These are phyloP conservation scores for Prunella himalayana DNA, from an alignment of 2,113 vertebrate species.

Conservation along the genomic window DNA sequence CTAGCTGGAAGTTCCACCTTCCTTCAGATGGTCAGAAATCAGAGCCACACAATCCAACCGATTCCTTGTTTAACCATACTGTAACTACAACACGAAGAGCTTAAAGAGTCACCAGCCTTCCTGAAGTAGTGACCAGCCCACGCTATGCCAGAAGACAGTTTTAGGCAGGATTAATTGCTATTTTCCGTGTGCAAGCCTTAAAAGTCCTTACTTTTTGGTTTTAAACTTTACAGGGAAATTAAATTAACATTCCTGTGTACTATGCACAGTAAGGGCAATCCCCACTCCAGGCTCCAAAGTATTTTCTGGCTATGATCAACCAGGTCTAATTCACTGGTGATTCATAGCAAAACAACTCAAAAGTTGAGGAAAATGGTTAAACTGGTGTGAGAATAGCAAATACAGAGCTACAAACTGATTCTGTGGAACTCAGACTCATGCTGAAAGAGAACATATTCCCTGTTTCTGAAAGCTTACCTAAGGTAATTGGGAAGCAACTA, in stretches of 20 bases:
- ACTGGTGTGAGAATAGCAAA: background rate
- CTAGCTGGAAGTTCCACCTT: background rate
- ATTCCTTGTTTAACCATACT: background rate
- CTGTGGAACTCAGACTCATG: background rate
- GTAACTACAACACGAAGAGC: background rate
- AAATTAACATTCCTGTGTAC: background rate
- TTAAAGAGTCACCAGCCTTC: background rate
- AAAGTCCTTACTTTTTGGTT: background rate
- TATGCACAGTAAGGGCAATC: background rate
- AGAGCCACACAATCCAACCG: accelerated
- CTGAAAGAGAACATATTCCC: background rate
- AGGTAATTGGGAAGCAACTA: background rate
- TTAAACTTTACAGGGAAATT: background rate
- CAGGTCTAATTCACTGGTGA: background rate
- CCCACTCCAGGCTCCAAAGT: background rate
- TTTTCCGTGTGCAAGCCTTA: background rate
- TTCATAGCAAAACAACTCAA: background rate
- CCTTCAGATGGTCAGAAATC: background rate
- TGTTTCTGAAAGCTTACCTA: background rate
- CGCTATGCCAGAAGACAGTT: background rate
- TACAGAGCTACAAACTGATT: background rate
- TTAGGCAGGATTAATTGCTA: background rate
- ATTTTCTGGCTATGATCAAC: background rate
- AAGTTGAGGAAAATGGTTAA: background rate
- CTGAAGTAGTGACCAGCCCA: background rate